Evolutionary conservation across 2,888 invertebrate genomes (phyloP).

Genomic region (Epiblema foenella): DNA sequence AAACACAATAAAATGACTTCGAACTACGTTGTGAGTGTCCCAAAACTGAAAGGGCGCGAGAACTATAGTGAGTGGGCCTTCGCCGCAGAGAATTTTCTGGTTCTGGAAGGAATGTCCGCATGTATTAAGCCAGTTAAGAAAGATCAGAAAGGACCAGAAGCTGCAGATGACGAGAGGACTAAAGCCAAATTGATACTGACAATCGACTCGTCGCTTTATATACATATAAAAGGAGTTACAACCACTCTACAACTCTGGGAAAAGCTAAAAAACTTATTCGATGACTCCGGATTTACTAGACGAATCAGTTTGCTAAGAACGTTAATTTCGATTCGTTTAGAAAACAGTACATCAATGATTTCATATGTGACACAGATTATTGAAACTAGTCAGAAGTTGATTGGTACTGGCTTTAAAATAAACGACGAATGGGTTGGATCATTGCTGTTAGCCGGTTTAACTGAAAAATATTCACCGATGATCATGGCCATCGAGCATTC

Average conservation of each 20-base stretch:
- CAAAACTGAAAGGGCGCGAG: background rate
- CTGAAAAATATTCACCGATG: constrained; percentile 7
- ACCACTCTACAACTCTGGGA: background rate
- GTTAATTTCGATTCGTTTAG: constrained; percentile 11
- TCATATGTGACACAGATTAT: constrained; percentile 16
- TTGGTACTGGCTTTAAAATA: background rate
- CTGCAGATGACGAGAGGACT: constrained; percentile 3
- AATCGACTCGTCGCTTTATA: constrained; percentile 10
- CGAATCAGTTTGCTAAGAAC: constrained; percentile 11
- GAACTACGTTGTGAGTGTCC: background rate
- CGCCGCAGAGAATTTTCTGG: constrained; percentile 4
- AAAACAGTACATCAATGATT: constrained; percentile 8
- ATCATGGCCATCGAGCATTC: constrained; percentile 9
- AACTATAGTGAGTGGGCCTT: constrained; percentile 3
- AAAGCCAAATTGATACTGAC: constrained; percentile 2
- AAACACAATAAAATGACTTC: background rate
- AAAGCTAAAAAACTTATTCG: constrained; percentile 4
- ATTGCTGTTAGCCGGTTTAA: constrained; percentile 1
- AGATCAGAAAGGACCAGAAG: background rate
- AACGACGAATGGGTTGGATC: constrained; percentile 11
- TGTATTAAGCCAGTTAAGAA: background rate
- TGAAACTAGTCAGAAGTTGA: constrained; percentile 3
- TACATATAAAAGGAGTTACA: constrained; percentile 1
- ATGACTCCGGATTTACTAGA: no score
- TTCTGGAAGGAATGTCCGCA: background rate